These are phyloP conservation scores for Oxygymnocypris stewartii DNA, from an alignment of 2,113 vertebrate genomes.

Conservation along the genomic window DNA sequence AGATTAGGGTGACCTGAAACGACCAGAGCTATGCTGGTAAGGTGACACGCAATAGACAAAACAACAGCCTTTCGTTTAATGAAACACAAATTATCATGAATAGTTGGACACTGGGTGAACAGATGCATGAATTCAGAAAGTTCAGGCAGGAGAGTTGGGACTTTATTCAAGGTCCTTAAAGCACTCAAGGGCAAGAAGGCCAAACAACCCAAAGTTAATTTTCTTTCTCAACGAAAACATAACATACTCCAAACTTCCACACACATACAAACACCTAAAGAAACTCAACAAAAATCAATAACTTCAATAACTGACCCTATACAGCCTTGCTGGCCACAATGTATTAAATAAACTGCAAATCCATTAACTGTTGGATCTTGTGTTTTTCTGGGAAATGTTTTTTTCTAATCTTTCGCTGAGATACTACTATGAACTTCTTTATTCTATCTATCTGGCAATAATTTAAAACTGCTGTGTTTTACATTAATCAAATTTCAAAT, in stretches of 20 bases:
- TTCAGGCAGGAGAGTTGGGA: neutral
- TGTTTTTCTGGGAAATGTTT: no score
- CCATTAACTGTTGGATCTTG: neutral
- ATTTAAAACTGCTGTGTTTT: conserved; percentile 6
- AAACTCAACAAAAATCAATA: neutral
- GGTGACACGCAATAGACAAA: neutral
- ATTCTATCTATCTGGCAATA: neutral
- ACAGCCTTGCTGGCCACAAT: neutral
- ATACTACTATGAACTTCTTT: neutral
- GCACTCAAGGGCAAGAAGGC: conserved; percentile 1
- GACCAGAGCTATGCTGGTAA: conserved; percentile 16
- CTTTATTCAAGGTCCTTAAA: neutral
- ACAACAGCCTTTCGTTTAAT: neutral
- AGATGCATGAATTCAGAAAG: neutral
- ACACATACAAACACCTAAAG: neutral
- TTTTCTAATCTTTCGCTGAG: neutral
- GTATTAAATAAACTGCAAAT: neutral
- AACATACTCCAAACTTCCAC: neutral
- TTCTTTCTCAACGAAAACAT: neutral
- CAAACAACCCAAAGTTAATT: neutral
- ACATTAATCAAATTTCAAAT: conserved; percentile 15
- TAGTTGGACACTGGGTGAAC: neutral
- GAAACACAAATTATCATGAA: neutral
- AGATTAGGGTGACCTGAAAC: conserved; percentile 34
- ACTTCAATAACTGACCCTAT: conserved; percentile 13